A percentile compares a stretch with the other conserved stretches of the same genome.
These are phyloP conservation scores for Drosophila quadrilineata DNA, from an alignment of 1,140 invertebrate genomes.

Conservation along the genomic window DNA sequence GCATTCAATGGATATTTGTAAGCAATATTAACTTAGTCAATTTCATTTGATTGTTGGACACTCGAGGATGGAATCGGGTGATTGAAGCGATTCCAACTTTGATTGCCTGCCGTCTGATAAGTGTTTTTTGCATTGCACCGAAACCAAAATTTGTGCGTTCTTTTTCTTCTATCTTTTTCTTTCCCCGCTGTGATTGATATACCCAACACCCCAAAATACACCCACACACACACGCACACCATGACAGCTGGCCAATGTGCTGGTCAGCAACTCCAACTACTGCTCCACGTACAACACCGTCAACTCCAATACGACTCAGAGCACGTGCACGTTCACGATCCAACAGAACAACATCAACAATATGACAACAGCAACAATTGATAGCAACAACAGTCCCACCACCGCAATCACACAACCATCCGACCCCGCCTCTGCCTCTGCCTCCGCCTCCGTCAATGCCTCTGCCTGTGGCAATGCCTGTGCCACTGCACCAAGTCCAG, in stretches of 20 bases:
- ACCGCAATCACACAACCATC: constrained; percentile 6
- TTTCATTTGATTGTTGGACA: not conserved
- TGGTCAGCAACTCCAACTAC: constrained; percentile 36
- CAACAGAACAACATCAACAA: constrained; percentile 39
- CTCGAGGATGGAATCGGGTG: not conserved
- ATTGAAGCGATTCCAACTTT: not conserved
- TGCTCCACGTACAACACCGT: constrained; percentile 41
- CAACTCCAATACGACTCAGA: constrained; percentile 48
- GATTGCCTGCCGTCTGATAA: constrained; percentile 4
- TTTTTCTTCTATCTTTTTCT: constrained; percentile 77
- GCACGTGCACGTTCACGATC: constrained; percentile 60
- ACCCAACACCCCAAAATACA: constrained; percentile 20
- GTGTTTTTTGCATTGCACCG: constrained; percentile 41
- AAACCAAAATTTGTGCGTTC: constrained; percentile 58
- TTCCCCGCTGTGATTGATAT: constrained; percentile 58
- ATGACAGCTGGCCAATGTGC: constrained; percentile 40
- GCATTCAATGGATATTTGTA: not conserved
- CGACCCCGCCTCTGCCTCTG: constrained; percentile 29
- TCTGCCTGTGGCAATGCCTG: constrained; percentile 18
- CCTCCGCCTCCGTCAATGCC: constrained; percentile 24
- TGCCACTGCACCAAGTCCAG: constrained; percentile 42
- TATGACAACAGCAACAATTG: constrained; percentile 45
- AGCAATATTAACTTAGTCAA: not conserved
- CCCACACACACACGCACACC: constrained; percentile 16
- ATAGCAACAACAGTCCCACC: constrained; percentile 38